phyloP scores from a whole-genome alignment of 2,888 invertebrate species.

The Lordiphosa andalusiaca region DNA sequence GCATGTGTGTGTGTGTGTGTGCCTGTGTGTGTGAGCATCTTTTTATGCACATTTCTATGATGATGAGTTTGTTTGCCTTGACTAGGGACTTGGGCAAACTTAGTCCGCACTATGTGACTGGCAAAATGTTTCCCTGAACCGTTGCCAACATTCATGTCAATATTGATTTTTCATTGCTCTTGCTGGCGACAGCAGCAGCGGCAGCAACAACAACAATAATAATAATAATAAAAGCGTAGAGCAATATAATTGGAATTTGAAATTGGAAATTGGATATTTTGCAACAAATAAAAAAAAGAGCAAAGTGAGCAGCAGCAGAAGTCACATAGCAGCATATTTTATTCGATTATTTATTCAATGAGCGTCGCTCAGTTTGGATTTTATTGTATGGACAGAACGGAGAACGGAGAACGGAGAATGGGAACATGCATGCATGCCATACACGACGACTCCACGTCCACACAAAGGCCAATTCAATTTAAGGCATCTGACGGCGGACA shows the following conservation, averaged over 20 bases:
- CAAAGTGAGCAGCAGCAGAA: constrained; percentile 23
- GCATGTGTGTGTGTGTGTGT: constrained; percentile 10
- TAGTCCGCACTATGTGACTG: constrained; percentile 31
- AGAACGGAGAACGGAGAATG: constrained; percentile 31
- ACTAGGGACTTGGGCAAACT: constrained; percentile 25
- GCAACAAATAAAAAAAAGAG: constrained; percentile 38
- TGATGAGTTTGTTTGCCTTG: constrained; percentile 30
- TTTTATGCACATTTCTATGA: constrained; percentile 45
- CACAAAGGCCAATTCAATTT: constrained; percentile 71
- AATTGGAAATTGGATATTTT: constrained; percentile 71
- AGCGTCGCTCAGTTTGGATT: constrained; percentile 65
- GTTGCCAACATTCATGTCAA: constrained; percentile 56
- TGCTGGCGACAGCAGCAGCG: constrained; percentile 33
- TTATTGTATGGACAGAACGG: constrained; percentile 54
- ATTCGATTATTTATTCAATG: constrained; percentile 72
- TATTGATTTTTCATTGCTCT: constrained; percentile 68
- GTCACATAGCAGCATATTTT: constrained; percentile 41
- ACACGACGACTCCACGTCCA: constrained; percentile 53
- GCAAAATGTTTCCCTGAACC: constrained; percentile 23
- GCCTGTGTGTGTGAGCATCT: constrained; percentile 15
- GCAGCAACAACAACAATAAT: constrained; percentile 36
- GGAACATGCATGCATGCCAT: constrained; percentile 45
- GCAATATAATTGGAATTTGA: constrained; percentile 72
- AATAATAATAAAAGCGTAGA: constrained; percentile 67
- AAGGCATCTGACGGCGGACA: constrained; percentile 33